Percentiles rank a stretch among this genome's conserved stretches.
phyloP scores from a whole-genome alignment of 2,888 invertebrate genomes.

The Synanthedon myopaeformis region DNA sequence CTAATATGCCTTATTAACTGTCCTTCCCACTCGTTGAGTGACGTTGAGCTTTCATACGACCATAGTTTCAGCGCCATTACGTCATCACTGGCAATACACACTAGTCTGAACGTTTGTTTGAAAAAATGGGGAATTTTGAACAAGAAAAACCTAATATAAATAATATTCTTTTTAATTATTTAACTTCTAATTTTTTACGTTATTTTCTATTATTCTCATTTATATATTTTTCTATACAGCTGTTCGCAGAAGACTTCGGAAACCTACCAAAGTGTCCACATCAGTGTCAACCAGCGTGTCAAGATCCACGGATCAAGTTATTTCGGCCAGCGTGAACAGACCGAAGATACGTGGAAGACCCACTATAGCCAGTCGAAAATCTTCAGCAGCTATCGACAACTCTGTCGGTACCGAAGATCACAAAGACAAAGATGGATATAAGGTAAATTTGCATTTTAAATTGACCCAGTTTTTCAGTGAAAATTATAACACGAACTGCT shows the following conservation, averaged over 20 bases:
- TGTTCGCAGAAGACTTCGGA: conserved; percentile 75
- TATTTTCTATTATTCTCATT: not conserved
- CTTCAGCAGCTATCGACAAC: conserved; percentile 66
- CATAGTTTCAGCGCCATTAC: too few relatives aligned
- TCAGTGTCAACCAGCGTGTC: conserved; percentile 74
- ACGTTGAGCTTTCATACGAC: too few relatives aligned
- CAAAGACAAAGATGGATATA: conserved; percentile 79
- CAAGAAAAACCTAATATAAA: too few relatives aligned
- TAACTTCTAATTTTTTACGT: not conserved
- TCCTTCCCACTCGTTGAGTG: too few relatives aligned
- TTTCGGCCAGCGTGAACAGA: conserved; percentile 73
- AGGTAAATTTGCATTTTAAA: conserved; percentile 38
- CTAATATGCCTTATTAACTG: too few relatives aligned
- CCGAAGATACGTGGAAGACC: conserved; percentile 73
- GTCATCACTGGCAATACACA: too few relatives aligned
- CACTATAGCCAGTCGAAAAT: conserved; percentile 62
- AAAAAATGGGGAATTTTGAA: too few relatives aligned
- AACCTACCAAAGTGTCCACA: conserved; percentile 73
- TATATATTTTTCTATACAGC: conserved; percentile 42
- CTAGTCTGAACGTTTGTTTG: too few relatives aligned
- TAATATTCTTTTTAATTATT: not conserved
- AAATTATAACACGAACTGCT: too few relatives aligned
- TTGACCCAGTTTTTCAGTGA: too few relatives aligned
- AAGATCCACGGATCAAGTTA: conserved; percentile 67
- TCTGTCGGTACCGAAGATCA: conserved; percentile 69